Conservation (phyloP, 1,140 invertebrate genomes). For the Drosophila baimaii region DNA sequence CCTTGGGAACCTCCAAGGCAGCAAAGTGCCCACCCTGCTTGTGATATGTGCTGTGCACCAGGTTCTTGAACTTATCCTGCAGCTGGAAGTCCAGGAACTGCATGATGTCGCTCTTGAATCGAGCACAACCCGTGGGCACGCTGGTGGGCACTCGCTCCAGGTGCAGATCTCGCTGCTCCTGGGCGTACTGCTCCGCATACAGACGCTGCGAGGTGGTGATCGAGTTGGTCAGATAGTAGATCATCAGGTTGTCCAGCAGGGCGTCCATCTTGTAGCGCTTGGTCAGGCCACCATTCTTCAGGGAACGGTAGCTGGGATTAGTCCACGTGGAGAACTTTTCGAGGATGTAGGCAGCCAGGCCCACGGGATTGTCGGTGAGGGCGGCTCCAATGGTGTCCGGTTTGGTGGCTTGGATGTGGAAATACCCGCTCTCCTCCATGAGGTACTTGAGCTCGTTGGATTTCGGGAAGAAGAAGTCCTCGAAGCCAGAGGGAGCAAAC, state of each 20-base stretch:
- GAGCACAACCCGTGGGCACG: slow-evolving; percentile 88
- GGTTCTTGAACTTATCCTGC: slow-evolving; percentile 86
- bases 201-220: slow-evolving; percentile 91
- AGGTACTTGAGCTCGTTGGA: slow-evolving; percentile 85
- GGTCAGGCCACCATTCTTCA: slow-evolving; percentile 90
- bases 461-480: slow-evolving; percentile 88
- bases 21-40: slow-evolving; percentile 93
- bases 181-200: slow-evolving; percentile 88
- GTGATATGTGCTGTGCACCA: slow-evolving; percentile 87
- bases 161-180: slow-evolving; percentile 77
- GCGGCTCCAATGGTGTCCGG: slow-evolving; percentile 93
- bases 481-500: slow-evolving; percentile 86
- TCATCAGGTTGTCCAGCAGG: slow-evolving; percentile 94
- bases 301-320: slow-evolving; percentile 86
- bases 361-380: slow-evolving; percentile 88
- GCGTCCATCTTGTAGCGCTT: slow-evolving; percentile 88
- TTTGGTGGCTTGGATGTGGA: slow-evolving; percentile 94
- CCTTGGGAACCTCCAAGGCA: slow-evolving; percentile 90
- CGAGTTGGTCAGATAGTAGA: slow-evolving; percentile 92
- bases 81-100: slow-evolving; percentile 86
- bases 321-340: slow-evolving; percentile 94
- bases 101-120: slow-evolving; percentile 88
- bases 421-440: slow-evolving; percentile 91
- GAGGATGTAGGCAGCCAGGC: slow-evolving; percentile 92
- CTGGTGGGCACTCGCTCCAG: slow-evolving; percentile 86